Conservation (phyloP, 92 coral and sea anemone genomes). For the Zoanthus sociatus region DNA sequence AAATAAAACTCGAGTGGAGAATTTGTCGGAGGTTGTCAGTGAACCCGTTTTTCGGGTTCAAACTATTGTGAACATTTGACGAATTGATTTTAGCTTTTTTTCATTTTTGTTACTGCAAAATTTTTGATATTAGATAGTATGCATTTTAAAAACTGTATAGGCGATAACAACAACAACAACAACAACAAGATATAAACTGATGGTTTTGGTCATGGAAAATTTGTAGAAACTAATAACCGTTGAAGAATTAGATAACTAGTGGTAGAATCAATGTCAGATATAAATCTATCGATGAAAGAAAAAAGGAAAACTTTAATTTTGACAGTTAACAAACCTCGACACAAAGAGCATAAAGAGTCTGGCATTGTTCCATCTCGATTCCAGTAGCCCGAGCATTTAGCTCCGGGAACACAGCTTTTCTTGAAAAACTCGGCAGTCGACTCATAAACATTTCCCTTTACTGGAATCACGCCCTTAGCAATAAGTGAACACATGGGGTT, state of each 20-base stretch:
- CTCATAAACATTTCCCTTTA: slow-evolving; percentile 59
- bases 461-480: slow-evolving; percentile 34
- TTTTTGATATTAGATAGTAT: neutral
- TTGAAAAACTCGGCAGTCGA: slow-evolving; percentile 58
- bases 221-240: neutral
- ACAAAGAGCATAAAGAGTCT: slow-evolving; percentile 59
- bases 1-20: no score
- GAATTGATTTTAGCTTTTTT: neutral
- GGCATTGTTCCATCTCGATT: slow-evolving; percentile 65
- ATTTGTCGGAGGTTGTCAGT: no score
- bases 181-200: neutral
- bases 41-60: no score
- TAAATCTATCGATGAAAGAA: neutral
- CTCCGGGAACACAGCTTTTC: slow-evolving; percentile 70
- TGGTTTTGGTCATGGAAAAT: neutral
- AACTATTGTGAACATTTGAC: neutral
- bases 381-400: slow-evolving; percentile 12
- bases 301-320: neutral
- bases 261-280: neutral
- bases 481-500: slow-evolving; percentile 71
- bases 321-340: slow-evolving; percentile 47
- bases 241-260: neutral
- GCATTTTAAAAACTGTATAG: neutral
- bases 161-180: neutral
- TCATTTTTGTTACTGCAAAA: neutral